Percentiles rank a stretch among this genome's conserved stretches.
Evolutionary conservation across 2,888 invertebrate genomes (phyloP).

Genomic region (Machimus rusticus): DNA sequence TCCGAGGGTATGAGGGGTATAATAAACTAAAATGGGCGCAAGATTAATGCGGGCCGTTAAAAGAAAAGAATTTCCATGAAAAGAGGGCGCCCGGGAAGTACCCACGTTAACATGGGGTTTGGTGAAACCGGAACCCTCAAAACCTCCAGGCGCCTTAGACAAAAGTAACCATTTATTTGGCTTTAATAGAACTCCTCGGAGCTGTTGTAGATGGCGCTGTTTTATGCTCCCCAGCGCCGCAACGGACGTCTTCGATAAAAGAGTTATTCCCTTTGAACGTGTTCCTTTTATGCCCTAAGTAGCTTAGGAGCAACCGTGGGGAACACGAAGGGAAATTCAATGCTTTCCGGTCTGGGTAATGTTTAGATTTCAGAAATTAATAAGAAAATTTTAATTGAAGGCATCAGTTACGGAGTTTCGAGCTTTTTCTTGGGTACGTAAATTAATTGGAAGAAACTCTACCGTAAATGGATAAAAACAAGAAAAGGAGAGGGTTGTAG

Average conservation of each 20-base stretch:
- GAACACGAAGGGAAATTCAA: not conserved
- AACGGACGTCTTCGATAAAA: not conserved
- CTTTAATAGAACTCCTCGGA: slow-evolving; percentile 18
- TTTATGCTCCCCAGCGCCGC: not conserved
- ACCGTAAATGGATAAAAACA: not conserved
- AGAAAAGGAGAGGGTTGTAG: not conserved
- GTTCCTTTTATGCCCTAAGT: not conserved
- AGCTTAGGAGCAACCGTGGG: not conserved
- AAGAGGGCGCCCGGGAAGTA: not conserved
- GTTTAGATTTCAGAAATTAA: not conserved
- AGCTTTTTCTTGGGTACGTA: not conserved
- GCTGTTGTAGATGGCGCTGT: not conserved
- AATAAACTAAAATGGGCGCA: slow-evolving; percentile 25
- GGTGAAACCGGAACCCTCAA: not conserved
- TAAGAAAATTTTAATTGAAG: slow-evolving; percentile 27
- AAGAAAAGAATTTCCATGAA: slow-evolving; percentile 18
- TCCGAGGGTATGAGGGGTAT: not conserved
- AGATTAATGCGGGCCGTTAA: slow-evolving; percentile 28
- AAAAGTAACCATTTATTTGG: slow-evolving; percentile 24
- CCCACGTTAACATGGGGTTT: not conserved
- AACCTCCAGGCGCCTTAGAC: not conserved
- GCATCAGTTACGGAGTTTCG: not conserved
- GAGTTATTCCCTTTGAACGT: slow-evolving; percentile 16
- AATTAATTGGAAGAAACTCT: slow-evolving; percentile 1
- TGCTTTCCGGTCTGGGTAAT: not conserved